These are phyloP conservation scores for Ashinkailepas kermadecensis DNA, from an alignment of 2,888 invertebrate species.

Conservation along the genomic window DNA sequence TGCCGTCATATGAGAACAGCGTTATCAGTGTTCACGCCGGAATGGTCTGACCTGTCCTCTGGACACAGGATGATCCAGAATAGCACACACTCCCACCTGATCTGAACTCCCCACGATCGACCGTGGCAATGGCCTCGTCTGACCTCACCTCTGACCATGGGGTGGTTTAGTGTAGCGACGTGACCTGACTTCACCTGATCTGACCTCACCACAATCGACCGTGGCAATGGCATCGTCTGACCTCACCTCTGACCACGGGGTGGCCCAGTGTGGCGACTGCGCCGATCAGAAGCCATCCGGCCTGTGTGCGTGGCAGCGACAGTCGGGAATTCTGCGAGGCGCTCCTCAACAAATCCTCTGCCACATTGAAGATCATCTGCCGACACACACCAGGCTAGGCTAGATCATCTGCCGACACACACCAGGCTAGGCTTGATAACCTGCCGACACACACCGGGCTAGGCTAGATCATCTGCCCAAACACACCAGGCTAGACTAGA, in stretches of 20 bases:
- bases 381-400: no score
- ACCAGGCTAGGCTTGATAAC: no score
- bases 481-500: no score
- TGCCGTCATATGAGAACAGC: no score
- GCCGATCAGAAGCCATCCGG: slow-evolving; percentile 95
- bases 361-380: slow-evolving; percentile 77
- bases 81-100: not conserved
- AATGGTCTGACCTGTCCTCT: not conserved
- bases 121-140: not conserved
- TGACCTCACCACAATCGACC: no score
- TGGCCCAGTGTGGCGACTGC: slow-evolving; percentile 89
- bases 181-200: not conserved
- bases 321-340: slow-evolving; percentile 94
- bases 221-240: no score
- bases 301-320: slow-evolving; percentile 88
- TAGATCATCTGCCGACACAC: no score
- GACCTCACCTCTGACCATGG: not conserved
- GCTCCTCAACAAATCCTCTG: slow-evolving; percentile 89
- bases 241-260: slow-evolving; percentile 25
- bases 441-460: slow-evolving; percentile 40
- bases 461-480: no score
- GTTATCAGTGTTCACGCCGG: no score
- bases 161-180: not conserved
- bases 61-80: not conserved
- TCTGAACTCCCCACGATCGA: not conserved